Evolutionary conservation across 2,113 vertebrate species (phyloP).

Genomic region (Acanthisitta chloris): DNA sequence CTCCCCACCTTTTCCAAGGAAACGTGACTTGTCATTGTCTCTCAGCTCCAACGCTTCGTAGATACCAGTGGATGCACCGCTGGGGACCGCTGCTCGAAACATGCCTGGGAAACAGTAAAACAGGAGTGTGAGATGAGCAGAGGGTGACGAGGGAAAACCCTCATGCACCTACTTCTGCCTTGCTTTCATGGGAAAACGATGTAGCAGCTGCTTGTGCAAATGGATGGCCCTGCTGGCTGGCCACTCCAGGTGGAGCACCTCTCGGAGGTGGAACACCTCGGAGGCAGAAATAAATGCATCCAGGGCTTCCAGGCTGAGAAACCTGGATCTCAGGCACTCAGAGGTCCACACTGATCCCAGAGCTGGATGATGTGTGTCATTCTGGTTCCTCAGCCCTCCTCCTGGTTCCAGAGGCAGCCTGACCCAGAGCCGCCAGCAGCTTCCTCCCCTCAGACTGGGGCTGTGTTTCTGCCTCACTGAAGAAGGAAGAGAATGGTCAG

Average conservation of each 20-base stretch:
- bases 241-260: background rate
- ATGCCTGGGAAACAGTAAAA: constrained; percentile 66
- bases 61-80: constrained; percentile 90
- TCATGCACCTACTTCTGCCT: background rate
- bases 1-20: constrained; percentile 88
- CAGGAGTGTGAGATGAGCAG: background rate
- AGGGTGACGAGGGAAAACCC: background rate
- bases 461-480: background rate
- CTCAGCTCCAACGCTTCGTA: constrained; percentile 90
- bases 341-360: background rate
- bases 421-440: background rate
- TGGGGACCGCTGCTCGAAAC: constrained; percentile 90
- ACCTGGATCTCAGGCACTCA: background rate
- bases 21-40: constrained; percentile 90
- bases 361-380: background rate
- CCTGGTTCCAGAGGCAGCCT: background rate
- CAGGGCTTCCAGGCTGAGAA: background rate
- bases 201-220: background rate
- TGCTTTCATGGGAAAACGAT: background rate
- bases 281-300: background rate
- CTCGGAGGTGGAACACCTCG: background rate
- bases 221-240: background rate
- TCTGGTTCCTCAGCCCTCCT: background rate
- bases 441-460: background rate
- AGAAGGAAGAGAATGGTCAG: background rate